Base-by-base conservation (phyloP, 2,113 vertebrate species). In the Psilopogon haemacephalus region DNA sequence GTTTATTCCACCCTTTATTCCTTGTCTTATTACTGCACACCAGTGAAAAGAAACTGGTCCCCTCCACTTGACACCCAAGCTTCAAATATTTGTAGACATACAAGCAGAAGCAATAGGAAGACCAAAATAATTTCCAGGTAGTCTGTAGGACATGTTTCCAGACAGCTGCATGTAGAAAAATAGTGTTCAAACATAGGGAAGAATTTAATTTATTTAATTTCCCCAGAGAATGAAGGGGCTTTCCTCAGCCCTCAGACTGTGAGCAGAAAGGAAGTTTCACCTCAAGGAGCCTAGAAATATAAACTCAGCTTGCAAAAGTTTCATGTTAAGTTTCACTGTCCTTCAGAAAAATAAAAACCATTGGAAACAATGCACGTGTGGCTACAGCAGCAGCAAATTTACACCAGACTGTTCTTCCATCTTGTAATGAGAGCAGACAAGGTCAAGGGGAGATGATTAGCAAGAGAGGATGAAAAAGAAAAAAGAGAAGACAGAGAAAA, bases 381-480 rank as follows among this genome's bases (percentile, higher is more conserved):
- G 21, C 56, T 77, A n/a, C 5, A 52, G 42, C 17, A 71, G 48
- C 8, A 88, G 52, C n/a, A 93, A 74, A 86, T 76, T 81, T 80
- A 71, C 77, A 88, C 58, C 40, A 75, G 30, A 56, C 9, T 74
- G 20, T 42, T 50, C n/a, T 62, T 84, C 63, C 9, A 67, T 38
- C 15, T 55, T 60, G 21, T 70, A 94, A 90, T 70, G 60, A 80
- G n/a, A 92, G 44, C 18, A 88, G 38, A 12, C 27, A 64, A 69
- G 64, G 72, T 64, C 48, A 89, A 89, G 42, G 69, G 38, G 35
- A 91, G 60, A 89, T 74, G 48, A 94, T 78, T 94, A 94, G 42
- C n/a, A 74, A 90, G 48, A 69, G 6, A 2, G 5, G 19, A 88
- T 81, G 68, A 8, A 80, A 60, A 59, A 24, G 10, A 54, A 28